These are phyloP conservation scores for Acrobasis repandana DNA, from an alignment of 2,888 invertebrate genomes.

Conservation along the genomic window DNA sequence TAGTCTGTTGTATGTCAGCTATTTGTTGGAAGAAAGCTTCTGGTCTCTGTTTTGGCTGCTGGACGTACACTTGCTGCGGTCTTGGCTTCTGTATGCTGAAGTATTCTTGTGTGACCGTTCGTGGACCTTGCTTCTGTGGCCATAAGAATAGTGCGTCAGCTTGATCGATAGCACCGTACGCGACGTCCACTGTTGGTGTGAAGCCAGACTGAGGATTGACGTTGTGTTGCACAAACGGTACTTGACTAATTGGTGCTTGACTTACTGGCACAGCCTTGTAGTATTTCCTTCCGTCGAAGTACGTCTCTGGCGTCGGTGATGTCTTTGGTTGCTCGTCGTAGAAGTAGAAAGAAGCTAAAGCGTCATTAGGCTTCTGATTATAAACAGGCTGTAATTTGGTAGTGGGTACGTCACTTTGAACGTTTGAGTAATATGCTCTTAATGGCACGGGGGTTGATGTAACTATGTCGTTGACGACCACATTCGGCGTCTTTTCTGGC, in stretches of 20 bases:
- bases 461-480: slow-evolving; percentile 64
- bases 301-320: slow-evolving; percentile 81
- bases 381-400: slow-evolving; percentile 80
- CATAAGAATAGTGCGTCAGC: slow-evolving; percentile 73
- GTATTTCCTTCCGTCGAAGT: slow-evolving; percentile 73
- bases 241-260: slow-evolving; percentile 45
- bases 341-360: slow-evolving; percentile 85
- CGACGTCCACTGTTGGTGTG: slow-evolving; percentile 66
- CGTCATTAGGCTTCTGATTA: slow-evolving; percentile 67
- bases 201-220: slow-evolving; percentile 60
- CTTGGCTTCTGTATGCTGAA: slow-evolving; percentile 78
- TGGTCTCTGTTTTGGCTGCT: slow-evolving; percentile 68
- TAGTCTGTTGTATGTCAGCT: slow-evolving; percentile 85
- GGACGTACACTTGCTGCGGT: slow-evolving; percentile 64
- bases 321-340: slow-evolving; percentile 85
- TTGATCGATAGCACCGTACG: slow-evolving; percentile 74
- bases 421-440: slow-evolving; percentile 83
- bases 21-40: slow-evolving; percentile 86
- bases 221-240: slow-evolving; percentile 54
- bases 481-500: slow-evolving; percentile 63
- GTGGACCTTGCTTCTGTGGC: slow-evolving; percentile 78
- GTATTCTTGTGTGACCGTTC: slow-evolving; percentile 78
- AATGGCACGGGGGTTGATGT: slow-evolving; percentile 85
- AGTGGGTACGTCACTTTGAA: slow-evolving; percentile 79
- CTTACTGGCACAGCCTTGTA: slow-evolving; percentile 67